A percentile compares a stretch with the other conserved stretches of the same genome.
Conservation (phyloP, 2,797 vertebrate species). For the Lemur catta region DNA sequence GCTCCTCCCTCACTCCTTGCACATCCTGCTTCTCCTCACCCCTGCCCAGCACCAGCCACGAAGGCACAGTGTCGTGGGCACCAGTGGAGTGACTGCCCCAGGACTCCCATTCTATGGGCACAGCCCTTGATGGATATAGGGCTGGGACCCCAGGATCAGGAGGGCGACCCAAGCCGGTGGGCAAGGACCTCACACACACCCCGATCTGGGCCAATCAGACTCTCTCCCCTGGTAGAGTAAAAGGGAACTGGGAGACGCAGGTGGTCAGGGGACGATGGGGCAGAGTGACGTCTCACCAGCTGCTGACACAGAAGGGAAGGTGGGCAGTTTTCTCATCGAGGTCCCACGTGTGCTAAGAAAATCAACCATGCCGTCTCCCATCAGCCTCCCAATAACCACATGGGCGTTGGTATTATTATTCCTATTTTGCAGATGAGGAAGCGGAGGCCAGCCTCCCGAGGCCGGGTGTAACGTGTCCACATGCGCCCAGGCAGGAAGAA, state of each 20-base stretch:
- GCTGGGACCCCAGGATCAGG: background rate
- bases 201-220: background rate
- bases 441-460: background rate
- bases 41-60: too few species aligned
- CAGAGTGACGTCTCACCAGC: background rate
- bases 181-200: background rate
- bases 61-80: background rate
- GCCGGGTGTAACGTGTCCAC: background rate
- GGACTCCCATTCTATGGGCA: background rate
- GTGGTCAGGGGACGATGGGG: rapidly evolving
- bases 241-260: background rate
- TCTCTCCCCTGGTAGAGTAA: background rate
- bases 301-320: background rate
- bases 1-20: background rate
- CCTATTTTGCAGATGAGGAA: background rate
- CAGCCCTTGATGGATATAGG: background rate
- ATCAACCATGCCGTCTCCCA: background rate
- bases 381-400: background rate
- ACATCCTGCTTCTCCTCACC: background rate
- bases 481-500: background rate
- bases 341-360: background rate
- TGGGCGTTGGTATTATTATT: background rate
- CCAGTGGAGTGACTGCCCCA: background rate
- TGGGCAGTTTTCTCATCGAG: background rate
- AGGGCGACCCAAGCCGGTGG: background rate